These are phyloP conservation scores for Entomobrya multifasciata DNA, from an alignment of 2,888 invertebrate genomes.

Conservation along the genomic window DNA sequence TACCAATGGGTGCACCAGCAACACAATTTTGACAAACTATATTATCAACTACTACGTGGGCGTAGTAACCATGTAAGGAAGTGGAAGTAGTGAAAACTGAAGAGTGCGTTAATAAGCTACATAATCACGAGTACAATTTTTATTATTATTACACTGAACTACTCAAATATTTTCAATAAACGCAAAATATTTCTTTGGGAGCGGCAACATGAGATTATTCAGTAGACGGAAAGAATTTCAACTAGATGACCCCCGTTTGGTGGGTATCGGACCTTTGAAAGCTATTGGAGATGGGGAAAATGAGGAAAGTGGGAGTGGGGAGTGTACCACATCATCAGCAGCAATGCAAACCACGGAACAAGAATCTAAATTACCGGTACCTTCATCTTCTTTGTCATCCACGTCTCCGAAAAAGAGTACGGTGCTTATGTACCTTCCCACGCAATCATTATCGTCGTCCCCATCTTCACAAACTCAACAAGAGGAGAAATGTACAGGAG, in stretches of 20 bases:
- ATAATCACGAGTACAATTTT: background rate
- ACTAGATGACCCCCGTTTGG: conserved; percentile 77
- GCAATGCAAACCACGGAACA: no score
- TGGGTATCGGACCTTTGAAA: conserved; percentile 76
- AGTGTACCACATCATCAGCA: background rate
- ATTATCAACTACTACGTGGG: no score
- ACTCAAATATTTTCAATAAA: background rate
- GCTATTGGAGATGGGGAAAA: conserved; percentile 32
- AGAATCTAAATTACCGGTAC: background rate
- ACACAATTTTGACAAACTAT: no score
- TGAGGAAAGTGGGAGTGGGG: background rate
- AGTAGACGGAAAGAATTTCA: conserved; percentile 75
- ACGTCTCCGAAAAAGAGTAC: conserved; percentile 7
- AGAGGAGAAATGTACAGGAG: background rate
- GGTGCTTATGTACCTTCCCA: conserved; percentile 53
- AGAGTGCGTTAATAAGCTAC: background rate
- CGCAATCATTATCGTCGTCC: background rate
- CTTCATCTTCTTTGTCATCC: background rate
- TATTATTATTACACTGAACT: background rate
- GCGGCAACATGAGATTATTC: conserved; percentile 76
- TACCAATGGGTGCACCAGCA: no score
- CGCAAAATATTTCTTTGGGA: background rate
- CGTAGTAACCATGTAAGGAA: no score
- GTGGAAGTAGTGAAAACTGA: background rate
- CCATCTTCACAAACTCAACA: no score